Conservation (phyloP, 2,888 invertebrate genomes). For the Xestia c-nigrum region DNA sequence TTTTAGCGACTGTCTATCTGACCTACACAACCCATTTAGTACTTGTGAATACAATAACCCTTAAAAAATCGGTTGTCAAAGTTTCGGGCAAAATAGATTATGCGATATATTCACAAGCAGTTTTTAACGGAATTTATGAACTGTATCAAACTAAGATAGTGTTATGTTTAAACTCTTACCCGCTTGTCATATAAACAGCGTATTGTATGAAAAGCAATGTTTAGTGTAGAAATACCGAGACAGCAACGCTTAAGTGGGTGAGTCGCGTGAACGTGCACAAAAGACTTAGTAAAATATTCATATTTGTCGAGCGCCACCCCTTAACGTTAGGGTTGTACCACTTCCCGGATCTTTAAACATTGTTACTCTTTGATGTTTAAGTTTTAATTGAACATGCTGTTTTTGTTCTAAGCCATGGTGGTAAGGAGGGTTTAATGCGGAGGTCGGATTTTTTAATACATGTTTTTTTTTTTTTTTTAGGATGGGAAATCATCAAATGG, state of each 20-base stretch:
- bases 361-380: slow-evolving; percentile 38
- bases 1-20: too few relatives aligned
- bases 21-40: too few relatives aligned
- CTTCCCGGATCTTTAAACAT: slow-evolving; percentile 45
- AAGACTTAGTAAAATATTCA: slow-evolving; percentile 78
- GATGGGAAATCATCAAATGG: too few relatives aligned
- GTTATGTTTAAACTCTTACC: slow-evolving; percentile 15
- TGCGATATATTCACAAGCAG: background rate
- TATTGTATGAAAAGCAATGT: slow-evolving; percentile 51
- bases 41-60: too few relatives aligned
- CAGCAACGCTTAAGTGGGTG: slow-evolving; percentile 69
- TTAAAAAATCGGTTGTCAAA: too few relatives aligned
- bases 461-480: too few relatives aligned
- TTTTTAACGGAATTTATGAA: slow-evolving; percentile 1
- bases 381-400: slow-evolving; percentile 55
- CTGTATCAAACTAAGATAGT: slow-evolving; percentile 13
- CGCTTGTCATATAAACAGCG: slow-evolving; percentile 30
- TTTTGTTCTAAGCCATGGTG: background rate
- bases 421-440: slow-evolving; percentile 13
- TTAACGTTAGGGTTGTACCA: slow-evolving; percentile 60
- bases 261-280: slow-evolving; percentile 74
- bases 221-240: slow-evolving; percentile 65
- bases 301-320: slow-evolving; percentile 68
- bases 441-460: too few relatives aligned
- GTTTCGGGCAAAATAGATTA: background rate